Evolutionary conservation across 2,888 invertebrate species (phyloP).

Genomic region (Hyposoter didymator): DNA sequence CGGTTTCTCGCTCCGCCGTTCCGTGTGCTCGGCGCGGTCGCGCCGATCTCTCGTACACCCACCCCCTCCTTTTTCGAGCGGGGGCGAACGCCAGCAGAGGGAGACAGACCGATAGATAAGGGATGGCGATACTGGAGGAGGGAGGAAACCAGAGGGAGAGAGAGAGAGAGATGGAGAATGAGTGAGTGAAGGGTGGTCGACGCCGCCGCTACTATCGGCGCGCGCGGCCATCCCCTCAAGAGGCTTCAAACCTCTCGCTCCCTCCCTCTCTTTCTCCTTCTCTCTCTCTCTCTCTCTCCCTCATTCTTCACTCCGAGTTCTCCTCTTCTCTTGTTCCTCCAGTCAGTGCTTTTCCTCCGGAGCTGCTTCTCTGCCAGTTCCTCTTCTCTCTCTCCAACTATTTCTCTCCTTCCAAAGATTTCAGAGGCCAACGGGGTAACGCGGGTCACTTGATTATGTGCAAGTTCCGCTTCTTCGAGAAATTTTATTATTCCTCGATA

Average conservation of each 20-base stretch:
- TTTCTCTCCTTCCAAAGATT: conserved; percentile 37
- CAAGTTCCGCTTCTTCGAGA: background rate
- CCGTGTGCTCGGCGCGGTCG: conserved; percentile 44
- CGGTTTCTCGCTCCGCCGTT: conserved; percentile 70
- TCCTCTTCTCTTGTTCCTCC: conserved; percentile 49
- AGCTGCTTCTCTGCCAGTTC: conserved; percentile 61
- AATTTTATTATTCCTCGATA: background rate
- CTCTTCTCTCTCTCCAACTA: background rate
- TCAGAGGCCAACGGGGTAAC: conserved; percentile 16
- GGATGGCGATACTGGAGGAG: conserved; percentile 16
- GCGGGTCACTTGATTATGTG: background rate
- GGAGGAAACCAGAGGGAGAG: conserved; percentile 15
- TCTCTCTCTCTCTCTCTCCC: conserved; percentile 41
- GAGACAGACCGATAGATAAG: conserved; percentile 31
- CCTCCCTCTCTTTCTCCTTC: conserved; percentile 29
- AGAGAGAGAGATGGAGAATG: conserved; percentile 31
- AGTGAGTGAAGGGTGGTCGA: conserved; percentile 53
- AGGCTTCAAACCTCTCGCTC: conserved; percentile 58
- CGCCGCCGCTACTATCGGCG: conserved; percentile 47
- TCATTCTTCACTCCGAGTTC: conserved; percentile 24
- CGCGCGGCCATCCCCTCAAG: conserved; percentile 58
- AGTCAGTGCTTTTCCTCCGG: conserved; percentile 47
- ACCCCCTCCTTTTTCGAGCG: conserved; percentile 20
- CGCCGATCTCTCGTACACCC: conserved; percentile 37
- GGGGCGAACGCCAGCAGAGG: conserved; percentile 47